phyloP scores from a whole-genome alignment of 2,113 vertebrate species.

The Psephotus haematonotus region DNA sequence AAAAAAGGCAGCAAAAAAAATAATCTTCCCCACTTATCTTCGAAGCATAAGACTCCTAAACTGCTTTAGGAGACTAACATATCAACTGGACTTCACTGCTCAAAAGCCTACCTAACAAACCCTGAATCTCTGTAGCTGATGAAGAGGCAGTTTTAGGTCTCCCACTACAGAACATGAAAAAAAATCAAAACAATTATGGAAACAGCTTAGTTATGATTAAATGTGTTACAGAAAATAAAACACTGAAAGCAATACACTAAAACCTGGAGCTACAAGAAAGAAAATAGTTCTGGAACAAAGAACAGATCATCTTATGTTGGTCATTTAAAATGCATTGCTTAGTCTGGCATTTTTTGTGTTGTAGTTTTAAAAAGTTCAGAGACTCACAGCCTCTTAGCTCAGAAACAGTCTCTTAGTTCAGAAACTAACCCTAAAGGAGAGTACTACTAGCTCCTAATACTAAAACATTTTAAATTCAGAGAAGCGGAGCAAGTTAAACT shows the following conservation, averaged over 20 bases:
- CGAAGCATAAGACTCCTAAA: background rate
- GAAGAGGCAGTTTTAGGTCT: background rate
- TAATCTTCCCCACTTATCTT: background rate
- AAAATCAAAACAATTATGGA: background rate
- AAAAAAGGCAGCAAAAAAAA: background rate
- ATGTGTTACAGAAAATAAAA: background rate
- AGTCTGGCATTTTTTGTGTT: fast-evolving
- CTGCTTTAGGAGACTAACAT: background rate
- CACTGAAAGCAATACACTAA: background rate
- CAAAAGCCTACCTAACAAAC: background rate
- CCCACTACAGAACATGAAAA: fast-evolving
- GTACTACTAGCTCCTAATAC: background rate
- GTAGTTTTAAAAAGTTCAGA: background rate
- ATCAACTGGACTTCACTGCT: background rate
- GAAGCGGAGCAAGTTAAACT: background rate
- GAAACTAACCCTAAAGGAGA: background rate
- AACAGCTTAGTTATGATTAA: background rate
- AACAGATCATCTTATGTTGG: background rate
- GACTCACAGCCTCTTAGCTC: background rate
- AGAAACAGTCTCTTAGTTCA: background rate
- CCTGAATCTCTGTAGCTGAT: background rate
- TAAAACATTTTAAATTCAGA: background rate
- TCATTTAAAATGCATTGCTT: background rate
- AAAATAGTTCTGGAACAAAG: background rate
- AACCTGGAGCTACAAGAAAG: background rate